Base-by-base conservation (phyloP, 2,113 vertebrate genomes). In the Jaculus jaculus region DNA sequence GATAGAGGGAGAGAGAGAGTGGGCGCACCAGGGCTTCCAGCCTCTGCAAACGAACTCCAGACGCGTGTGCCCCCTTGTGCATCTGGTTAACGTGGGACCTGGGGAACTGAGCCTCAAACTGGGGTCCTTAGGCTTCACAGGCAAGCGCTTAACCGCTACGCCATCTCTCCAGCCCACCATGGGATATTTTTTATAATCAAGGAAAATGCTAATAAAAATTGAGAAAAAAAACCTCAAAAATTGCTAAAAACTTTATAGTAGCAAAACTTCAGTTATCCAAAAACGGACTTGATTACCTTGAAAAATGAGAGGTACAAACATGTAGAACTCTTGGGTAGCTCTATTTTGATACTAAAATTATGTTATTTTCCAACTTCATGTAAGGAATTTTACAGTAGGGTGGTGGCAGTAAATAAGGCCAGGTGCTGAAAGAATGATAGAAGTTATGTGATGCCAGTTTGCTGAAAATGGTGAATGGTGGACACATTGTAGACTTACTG, bases 271-370 rank as follows among this genome's bases (percentile, higher is more conserved):
- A 39, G 2, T 87, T 73, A 26, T 78, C 68, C 73, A n/a, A 95
- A 84, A 42, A 71, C 72, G 58, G 0, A 79, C 39, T 85, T 90
- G 65, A 84, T 82, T 34, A 60, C 32, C 42, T 75, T 90, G 34
- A 87, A n/a, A 23, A 87, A 1, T 42, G 63, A 92, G 73, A 95
- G 39, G 21, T 88, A 3, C 7, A 86, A 28, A 91, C 68, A 72
- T 26, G 26, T 0, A 74, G 26, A 92, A 86, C 34, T 93, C 54
- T 39, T 91, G 75, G 32, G 32, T 95, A 84, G 34, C n/a, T 86
- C 28, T 84, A 87, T 63, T 90, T 80, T 89, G 71, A 92, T 93
- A 88, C 81, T 39, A 73, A 89, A 86, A 73, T 79, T 37, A 80
- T 39, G 3, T 78, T 34, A 63, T 65, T 75, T 58, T 20, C 32